phyloP scores from a whole-genome alignment of 2,797 vertebrate species.

The Chrysocyon brachyurus region DNA sequence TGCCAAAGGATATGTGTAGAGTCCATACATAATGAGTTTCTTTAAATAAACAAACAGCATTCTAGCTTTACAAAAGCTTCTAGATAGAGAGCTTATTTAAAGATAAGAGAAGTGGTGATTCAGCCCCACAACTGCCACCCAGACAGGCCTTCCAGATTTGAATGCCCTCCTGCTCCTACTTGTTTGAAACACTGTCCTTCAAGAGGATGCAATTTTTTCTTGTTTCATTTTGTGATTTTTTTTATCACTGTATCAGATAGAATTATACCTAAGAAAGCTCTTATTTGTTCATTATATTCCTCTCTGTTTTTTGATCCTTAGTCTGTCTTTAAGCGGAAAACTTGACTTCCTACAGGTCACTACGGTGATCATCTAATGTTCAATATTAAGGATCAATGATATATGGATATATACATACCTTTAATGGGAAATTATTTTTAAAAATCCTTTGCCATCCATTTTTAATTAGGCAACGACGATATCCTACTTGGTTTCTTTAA shows the following conservation, averaged over 20 bases:
- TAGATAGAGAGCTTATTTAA: slow-evolving; percentile 69
- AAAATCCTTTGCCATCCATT: not conserved
- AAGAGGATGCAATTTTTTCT: not conserved
- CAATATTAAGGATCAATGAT: not conserved
- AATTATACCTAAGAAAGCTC: not conserved
- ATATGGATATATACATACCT: not conserved
- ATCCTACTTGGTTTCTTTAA: not conserved
- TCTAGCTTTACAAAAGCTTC: slow-evolving; percentile 66
- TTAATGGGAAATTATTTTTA: slow-evolving; percentile 44
- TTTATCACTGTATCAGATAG: not conserved
- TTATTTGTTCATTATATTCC: not conserved
- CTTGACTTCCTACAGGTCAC: not conserved
- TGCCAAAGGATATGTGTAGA: slow-evolving; percentile 74
- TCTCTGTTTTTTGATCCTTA: not conserved
- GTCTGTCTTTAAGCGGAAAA: not conserved
- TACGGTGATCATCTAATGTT: not conserved
- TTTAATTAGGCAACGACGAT: slow-evolving; percentile 29
- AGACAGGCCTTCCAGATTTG: not conserved
- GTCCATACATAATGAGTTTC: slow-evolving; percentile 79
- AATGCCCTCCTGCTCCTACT: not conserved
- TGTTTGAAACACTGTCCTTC: not conserved
- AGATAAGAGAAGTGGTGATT: slow-evolving; percentile 52
- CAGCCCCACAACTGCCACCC: not conserved
- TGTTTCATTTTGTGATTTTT: slow-evolving; percentile 16
- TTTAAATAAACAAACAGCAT: slow-evolving; percentile 80